phyloP scores from a whole-genome alignment of 2,113 vertebrate genomes.

The Tragelaphus scriptus region DNA sequence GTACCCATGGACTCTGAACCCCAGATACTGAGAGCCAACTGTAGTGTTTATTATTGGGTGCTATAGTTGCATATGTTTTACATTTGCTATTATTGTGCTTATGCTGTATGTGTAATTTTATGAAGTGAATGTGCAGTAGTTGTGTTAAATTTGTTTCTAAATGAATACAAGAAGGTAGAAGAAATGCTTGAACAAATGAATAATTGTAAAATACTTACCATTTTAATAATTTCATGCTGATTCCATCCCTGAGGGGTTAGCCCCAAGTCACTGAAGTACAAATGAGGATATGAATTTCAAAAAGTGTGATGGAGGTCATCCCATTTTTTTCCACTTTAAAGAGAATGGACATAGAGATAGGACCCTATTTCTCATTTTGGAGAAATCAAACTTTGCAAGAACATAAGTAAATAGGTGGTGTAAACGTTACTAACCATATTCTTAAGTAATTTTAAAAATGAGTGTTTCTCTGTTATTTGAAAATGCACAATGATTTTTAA shows the following conservation, averaged over 20 bases:
- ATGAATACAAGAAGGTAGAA: slow-evolving; percentile 22
- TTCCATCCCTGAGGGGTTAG: slow-evolving; percentile 18
- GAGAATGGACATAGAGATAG: background rate
- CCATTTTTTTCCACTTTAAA: slow-evolving; percentile 33
- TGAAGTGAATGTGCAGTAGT: slow-evolving; percentile 5
- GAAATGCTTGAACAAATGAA: slow-evolving; percentile 41
- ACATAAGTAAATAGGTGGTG: background rate
- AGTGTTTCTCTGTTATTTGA: slow-evolving; percentile 1
- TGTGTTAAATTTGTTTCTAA: slow-evolving; percentile 47
- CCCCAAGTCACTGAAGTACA: slow-evolving; percentile 46
- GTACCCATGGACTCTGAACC: background rate
- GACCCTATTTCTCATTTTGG: slow-evolving; percentile 19
- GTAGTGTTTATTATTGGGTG: background rate
- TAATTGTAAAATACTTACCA: slow-evolving; percentile 50
- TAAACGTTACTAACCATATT: background rate
- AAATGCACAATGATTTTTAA: background rate
- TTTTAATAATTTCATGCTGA: slow-evolving; percentile 50
- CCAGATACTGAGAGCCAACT: background rate
- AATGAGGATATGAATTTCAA: slow-evolving; percentile 58
- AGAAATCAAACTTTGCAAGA: slow-evolving; percentile 10
- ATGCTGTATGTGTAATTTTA: slow-evolving; percentile 1
- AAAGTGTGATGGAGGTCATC: slow-evolving; percentile 13
- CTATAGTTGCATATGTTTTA: background rate
- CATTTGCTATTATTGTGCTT: slow-evolving; percentile 12
- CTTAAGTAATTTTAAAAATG: background rate